Percentiles rank a stretch among this genome's conserved stretches.
Evolutionary conservation across 2,888 invertebrate species (phyloP).

Genomic region (Hydropsyche betteni): DNA sequence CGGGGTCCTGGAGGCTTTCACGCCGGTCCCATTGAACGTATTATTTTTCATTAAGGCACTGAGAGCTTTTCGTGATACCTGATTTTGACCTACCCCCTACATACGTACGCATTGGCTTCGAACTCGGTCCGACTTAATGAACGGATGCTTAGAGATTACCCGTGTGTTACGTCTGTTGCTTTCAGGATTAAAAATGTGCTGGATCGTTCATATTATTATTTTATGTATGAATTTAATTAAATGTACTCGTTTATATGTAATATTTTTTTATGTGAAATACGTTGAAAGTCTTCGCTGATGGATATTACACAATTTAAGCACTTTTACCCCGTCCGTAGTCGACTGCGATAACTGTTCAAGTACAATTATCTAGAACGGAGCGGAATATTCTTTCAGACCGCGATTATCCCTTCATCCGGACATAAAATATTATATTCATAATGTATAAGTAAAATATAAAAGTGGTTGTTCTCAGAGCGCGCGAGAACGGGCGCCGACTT

Average conservation of each 20-base stretch:
- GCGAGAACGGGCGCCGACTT: background rate
- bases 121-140: background rate
- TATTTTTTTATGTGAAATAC: too few species aligned
- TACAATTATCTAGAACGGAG: constrained; percentile 16
- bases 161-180: background rate
- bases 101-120: background rate
- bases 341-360: constrained; percentile 16
- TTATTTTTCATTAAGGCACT: constrained; percentile 45
- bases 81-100: constrained; percentile 17
- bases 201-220: background rate
- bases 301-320: too few species aligned
- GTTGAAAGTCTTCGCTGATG: too few species aligned
- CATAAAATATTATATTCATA: background rate
- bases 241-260: too few species aligned
- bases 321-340: too few species aligned
- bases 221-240: too few species aligned
- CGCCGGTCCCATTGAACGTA: constrained; percentile 42
- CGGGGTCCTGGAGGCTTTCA: constrained; percentile 15
- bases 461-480: background rate
- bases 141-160: constrained; percentile 1
- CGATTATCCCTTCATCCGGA: constrained; percentile 2
- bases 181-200: background rate
- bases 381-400: background rate
- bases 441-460: constrained; percentile 21
- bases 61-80: constrained; percentile 44